Percentiles rank a stretch among this genome's conserved stretches.
Conservation (phyloP, 2,113 vertebrate genomes). For the Psammodynastes pulverulentus region DNA sequence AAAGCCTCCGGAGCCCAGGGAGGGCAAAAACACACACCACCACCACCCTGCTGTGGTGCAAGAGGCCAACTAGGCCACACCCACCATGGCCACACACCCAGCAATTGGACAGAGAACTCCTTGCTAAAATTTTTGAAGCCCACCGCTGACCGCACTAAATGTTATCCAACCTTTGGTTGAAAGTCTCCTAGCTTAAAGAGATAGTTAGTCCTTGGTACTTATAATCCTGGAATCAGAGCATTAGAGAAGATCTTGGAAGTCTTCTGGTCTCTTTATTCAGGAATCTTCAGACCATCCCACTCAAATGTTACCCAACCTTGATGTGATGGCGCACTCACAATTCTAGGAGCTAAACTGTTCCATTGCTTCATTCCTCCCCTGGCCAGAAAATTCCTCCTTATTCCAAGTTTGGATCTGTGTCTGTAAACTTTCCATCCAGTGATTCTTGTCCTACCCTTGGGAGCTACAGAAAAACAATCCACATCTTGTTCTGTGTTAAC, state of each 20-base stretch:
- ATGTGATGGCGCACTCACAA: neutral
- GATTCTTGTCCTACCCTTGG: neutral
- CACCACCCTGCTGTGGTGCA: no score
- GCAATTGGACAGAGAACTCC: no score
- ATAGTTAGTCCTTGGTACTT: neutral
- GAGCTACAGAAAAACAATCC: neutral
- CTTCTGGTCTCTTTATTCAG: neutral
- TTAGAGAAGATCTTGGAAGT: neutral
- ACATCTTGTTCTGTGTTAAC: no score
- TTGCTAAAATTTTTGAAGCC: no score
- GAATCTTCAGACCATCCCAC: neutral
- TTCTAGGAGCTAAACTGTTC: neutral
- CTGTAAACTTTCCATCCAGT: neutral
- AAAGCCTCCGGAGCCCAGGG: no score
- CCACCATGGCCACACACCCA: no score
- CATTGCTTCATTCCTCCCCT: neutral
- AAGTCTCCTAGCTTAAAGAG: neutral
- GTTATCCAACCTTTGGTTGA: no score
- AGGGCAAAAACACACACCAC: no score
- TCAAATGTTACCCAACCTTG: neutral
- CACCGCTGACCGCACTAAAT: no score
- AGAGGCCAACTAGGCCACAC: no score
- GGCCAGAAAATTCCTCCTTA: neutral
- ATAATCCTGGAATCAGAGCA: neutral
- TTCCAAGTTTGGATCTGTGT: neutral